Percentiles rank a stretch among this genome's conserved stretches.
These are phyloP conservation scores for Emydura subglobosa DNA, from an alignment of 2,113 vertebrate species.

Conservation along the genomic window DNA sequence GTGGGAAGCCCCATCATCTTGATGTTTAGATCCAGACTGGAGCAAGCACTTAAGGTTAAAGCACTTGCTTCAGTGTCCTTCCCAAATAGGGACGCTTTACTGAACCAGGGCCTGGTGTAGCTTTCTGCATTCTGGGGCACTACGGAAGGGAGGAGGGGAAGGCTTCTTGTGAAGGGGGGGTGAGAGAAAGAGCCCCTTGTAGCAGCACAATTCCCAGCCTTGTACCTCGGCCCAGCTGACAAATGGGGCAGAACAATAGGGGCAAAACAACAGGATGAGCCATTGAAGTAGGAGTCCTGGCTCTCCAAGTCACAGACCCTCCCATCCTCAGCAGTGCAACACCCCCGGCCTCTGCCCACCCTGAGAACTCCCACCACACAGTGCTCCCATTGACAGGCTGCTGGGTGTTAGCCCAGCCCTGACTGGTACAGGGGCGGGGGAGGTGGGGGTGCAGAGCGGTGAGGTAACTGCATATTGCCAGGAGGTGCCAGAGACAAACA, in stretches of 20 bases:
- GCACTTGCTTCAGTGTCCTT: too few species aligned
- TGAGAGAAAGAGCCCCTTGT: constrained; percentile 72
- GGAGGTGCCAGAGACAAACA: constrained; percentile 33
- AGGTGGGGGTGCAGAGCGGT: constrained; percentile 6
- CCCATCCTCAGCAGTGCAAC: not conserved
- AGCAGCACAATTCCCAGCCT: constrained; percentile 61
- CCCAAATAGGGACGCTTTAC: too few species aligned
- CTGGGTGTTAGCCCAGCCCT: constrained; percentile 33
- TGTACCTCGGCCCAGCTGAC: constrained; percentile 59
- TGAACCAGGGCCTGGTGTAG: not conserved
- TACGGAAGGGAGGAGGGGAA: constrained; percentile 60
- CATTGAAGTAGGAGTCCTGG: constrained; percentile 59
- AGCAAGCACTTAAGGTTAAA: not conserved
- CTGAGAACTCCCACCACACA: constrained; percentile 26
- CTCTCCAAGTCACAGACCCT: constrained; percentile 42
- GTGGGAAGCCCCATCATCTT: not conserved
- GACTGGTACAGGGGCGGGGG: constrained; percentile 61
- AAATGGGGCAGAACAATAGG: constrained; percentile 65
- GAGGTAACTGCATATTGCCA: constrained; percentile 49
- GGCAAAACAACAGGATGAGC: constrained; percentile 63
- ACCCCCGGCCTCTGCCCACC: constrained; percentile 23
- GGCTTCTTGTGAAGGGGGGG: constrained; percentile 48
- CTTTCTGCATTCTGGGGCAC: not conserved
- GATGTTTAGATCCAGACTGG: not conserved
- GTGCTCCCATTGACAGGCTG: constrained; percentile 54